Base-by-base conservation (phyloP, 2,113 vertebrate species). In the Corythoichthys intestinalis region DNA sequence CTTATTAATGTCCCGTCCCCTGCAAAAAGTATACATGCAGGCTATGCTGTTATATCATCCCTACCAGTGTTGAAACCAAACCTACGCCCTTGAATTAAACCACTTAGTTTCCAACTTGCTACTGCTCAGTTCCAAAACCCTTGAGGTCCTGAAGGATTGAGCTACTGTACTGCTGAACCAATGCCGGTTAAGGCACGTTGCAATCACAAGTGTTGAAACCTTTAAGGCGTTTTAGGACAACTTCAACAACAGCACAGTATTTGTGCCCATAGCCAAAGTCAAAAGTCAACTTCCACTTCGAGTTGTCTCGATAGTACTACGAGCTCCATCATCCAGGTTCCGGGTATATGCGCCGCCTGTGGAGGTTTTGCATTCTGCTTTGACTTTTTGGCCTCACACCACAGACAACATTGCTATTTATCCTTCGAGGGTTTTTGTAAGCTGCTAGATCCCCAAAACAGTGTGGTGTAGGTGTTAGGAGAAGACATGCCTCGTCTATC, bases 381-480 rank as follows among this genome's bases (percentile, higher is more conserved):
- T 52, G 41, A 61, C 46, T 50, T 37, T 2, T 56, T 80, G 67
- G 70, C 52, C 63, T 79, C 65, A 72, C 54, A 68, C 53, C 50
- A 64, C 57, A 64, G 57, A 64, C 64, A 34, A 1, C 4, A 41
- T 74, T 73, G 48, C 66, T 50, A 14, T 50, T 60, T 65, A 37
- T 39, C 52, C 56, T 47, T 69, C 60, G 1, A 11, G 66, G 71
- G 41, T 44, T 50, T 28, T 70, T 4, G 0, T 66, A 59, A 34
- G 1, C n/a, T 14, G 39, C 52, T 20, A 61, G 53, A 54, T 73
- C 60, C n/a, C 44, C 65, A 67, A 77, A 81, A 41, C 66, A 44
- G 39, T 59, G 41, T 0, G 52, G 58, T 8, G 75, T 72, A 80
- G 75, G 81, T 73, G 84, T 74, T 66, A 44, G 34, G 72, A 67